These are phyloP conservation scores for Euglossa dilemma DNA, from an alignment of 1,140 invertebrate genomes.

Conservation along the genomic window DNA sequence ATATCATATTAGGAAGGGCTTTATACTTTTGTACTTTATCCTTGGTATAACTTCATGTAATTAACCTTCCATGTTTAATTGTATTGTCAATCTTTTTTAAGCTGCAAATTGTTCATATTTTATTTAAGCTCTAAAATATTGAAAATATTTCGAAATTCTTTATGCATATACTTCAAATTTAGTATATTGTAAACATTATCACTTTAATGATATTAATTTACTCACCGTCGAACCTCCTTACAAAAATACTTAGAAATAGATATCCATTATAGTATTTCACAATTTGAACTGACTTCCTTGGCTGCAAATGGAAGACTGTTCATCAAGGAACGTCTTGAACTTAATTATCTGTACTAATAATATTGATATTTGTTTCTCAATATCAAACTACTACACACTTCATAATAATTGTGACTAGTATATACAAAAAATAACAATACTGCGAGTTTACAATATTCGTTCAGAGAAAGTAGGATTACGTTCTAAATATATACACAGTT, in stretches of 20 bases:
- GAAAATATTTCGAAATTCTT: neutral
- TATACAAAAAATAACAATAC: slow-evolving; percentile 3
- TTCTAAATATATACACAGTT: neutral
- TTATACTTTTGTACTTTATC: neutral
- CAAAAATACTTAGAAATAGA: neutral
- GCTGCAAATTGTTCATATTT: neutral
- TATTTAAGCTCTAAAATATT: neutral
- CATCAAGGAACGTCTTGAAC: neutral
- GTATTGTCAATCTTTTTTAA: neutral
- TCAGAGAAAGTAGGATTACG: neutral
- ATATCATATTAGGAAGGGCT: neutral
- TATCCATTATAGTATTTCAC: neutral
- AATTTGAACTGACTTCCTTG: neutral
- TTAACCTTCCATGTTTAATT: neutral
- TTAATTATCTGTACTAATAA: neutral
- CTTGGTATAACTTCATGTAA: neutral
- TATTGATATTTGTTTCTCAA: slow-evolving; percentile 4
- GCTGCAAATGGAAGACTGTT: neutral
- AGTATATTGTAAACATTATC: neutral
- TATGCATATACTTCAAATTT: too few relatives aligned
- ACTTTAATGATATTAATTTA: neutral
- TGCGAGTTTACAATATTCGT: neutral
- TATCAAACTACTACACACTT: neutral
- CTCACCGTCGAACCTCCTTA: neutral
- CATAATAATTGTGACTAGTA: neutral